A percentile compares a stretch with the other conserved stretches of the same genome.
These are phyloP conservation scores for Myopa testacea DNA, from an alignment of 2,888 invertebrate species.

Conservation along the genomic window DNA sequence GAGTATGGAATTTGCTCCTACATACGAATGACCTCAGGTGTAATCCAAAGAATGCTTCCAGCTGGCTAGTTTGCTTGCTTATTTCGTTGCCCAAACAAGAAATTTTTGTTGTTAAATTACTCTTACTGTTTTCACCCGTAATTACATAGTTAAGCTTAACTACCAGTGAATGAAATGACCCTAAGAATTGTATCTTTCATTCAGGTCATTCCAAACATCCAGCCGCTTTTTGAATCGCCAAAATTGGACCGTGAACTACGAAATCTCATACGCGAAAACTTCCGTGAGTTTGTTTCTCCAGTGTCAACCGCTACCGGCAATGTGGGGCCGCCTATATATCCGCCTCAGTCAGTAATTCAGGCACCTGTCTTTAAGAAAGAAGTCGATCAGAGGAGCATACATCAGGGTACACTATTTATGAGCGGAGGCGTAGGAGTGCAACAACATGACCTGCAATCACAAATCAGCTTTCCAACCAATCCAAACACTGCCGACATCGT, in stretches of 20 bases:
- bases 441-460: conserved; percentile 49
- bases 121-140: too few species aligned
- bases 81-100: conserved; percentile 86
- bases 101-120: conserved; percentile 98
- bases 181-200: conserved; percentile 31
- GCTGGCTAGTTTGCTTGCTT: conserved; percentile 95
- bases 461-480: conserved; percentile 49
- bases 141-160: too few species aligned
- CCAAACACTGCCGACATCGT: conserved; percentile 46
- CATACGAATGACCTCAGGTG: conserved; percentile 99
- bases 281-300: conserved; percentile 80
- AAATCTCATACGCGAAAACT: conserved; percentile 87
- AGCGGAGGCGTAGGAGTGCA: conserved; percentile 37
- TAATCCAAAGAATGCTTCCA: conserved; percentile 99
- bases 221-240: conserved; percentile 72
- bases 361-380: conserved; percentile 62
- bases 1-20: conserved; percentile 96
- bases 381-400: conserved; percentile 56
- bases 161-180: too few species aligned
- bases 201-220: conserved; percentile 73
- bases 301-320: conserved; percentile 47
- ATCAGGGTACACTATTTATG: conserved; percentile 43
- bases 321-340: conserved; percentile 54
- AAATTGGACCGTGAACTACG: conserved; percentile 76
- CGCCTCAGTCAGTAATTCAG: conserved; percentile 55